phyloP scores from a whole-genome alignment of 2,797 vertebrate genomes.

The Denticeps clupeoides region DNA sequence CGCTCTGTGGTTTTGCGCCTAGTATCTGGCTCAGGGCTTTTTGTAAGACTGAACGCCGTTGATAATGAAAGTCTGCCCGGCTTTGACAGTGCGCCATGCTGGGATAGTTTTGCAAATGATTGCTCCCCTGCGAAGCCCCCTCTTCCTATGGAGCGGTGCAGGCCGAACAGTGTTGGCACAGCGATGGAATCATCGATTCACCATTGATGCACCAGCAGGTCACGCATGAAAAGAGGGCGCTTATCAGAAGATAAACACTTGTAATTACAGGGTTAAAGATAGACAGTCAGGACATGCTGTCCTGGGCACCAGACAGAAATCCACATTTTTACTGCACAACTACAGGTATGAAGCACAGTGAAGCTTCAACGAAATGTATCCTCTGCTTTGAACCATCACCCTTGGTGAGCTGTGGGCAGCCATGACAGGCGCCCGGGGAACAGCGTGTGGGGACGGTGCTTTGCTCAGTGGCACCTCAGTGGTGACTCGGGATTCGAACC shows the following conservation, averaged over 20 bases:
- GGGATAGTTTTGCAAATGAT: slow-evolving; percentile 25
- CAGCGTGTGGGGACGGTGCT: too few relatives aligned
- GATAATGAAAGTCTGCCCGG: slow-evolving; percentile 19
- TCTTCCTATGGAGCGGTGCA: slow-evolving; percentile 21
- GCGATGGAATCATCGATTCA: slow-evolving; percentile 35
- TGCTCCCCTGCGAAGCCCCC: slow-evolving; percentile 15
- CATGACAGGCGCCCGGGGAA: too few relatives aligned
- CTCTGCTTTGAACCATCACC: too few relatives aligned
- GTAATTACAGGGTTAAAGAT: too few relatives aligned
- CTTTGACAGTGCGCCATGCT: slow-evolving; percentile 4
- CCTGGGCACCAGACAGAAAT: too few relatives aligned
- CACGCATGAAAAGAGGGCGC: slow-evolving; percentile 42
- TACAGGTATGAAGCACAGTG: too few relatives aligned
- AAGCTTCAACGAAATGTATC: too few relatives aligned
- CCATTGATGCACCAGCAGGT: slow-evolving; percentile 34
- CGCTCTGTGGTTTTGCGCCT: slow-evolving; percentile 10
- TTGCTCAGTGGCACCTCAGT: too few relatives aligned
- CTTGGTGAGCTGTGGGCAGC: too few relatives aligned
- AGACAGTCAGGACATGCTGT: too few relatives aligned
- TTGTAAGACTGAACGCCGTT: slow-evolving; percentile 15
- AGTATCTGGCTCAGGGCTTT: slow-evolving; percentile 6
- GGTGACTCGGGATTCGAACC: too few relatives aligned
- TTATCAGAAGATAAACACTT: slow-evolving; percentile 49
- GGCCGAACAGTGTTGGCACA: slow-evolving; percentile 6
- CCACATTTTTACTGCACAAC: too few relatives aligned